A percentile compares a stretch with the other conserved stretches of the same genome.
Evolutionary conservation across 2,797 vertebrate species (phyloP).

Genomic region (Enteromius afrohamiltoni): DNA sequence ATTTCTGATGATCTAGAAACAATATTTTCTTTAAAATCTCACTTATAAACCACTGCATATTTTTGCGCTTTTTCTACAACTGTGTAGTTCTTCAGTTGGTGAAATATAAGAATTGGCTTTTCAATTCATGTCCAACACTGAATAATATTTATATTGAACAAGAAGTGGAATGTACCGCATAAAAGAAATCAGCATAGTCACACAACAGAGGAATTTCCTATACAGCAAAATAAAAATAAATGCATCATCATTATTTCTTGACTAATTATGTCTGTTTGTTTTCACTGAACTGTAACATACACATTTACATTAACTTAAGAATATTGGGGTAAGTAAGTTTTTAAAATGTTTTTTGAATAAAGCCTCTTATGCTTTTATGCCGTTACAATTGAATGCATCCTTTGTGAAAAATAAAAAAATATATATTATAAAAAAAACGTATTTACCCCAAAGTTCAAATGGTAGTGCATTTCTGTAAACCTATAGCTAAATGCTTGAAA

Average conservation of each 20-base stretch:
- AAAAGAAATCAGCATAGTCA: neutral
- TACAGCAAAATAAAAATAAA: neutral
- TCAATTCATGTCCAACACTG: neutral
- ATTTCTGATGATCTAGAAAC: slow-evolving; percentile 4
- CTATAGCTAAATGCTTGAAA: neutral
- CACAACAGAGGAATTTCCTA: neutral
- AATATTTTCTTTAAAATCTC: neutral
- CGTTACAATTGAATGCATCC: neutral
- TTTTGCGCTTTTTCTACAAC: neutral
- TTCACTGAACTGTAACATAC: neutral
- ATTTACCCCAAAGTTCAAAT: neutral
- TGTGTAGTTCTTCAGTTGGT: neutral
- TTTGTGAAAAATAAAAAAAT: neutral
- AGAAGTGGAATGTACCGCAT: neutral
- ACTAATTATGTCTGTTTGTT: neutral
- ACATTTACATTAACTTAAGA: neutral
- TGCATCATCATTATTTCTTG: neutral
- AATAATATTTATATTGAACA: neutral
- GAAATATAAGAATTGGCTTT: neutral
- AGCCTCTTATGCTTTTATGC: neutral
- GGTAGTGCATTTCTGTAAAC: neutral
- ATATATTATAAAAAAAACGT: neutral
- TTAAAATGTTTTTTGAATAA: neutral
- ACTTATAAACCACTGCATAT: neutral
- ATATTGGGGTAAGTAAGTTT: neutral